phyloP scores from a whole-genome alignment of 1,140 invertebrate species.

The Pseudomyrmex concolor region DNA sequence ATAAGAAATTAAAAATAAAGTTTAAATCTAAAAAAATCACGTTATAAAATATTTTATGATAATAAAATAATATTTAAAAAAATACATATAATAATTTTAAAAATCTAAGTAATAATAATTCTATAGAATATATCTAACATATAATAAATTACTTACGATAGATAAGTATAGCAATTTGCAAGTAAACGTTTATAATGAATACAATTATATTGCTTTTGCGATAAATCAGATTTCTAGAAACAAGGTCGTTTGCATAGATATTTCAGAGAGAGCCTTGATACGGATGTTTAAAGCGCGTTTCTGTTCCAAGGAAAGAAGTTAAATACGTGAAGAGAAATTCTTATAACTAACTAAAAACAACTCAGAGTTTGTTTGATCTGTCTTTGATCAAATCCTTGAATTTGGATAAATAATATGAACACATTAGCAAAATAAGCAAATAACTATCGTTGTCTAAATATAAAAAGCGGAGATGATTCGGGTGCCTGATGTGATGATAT shows the following conservation, averaged over 20 bases:
- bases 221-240: constrained; percentile 1
- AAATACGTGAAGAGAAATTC: background rate
- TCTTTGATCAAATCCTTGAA: background rate
- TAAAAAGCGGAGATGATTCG: no score
- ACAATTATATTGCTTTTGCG: background rate
- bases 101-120: no score
- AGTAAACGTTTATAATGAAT: background rate
- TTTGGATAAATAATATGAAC: constrained; percentile 1
- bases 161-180: background rate
- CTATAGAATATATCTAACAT: no score
- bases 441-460: no score
- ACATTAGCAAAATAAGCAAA: no score
- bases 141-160: background rate
- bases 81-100: no score
- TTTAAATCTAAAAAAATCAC: background rate
- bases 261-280: background rate
- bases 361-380: no score
- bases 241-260: background rate
- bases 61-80: no score
- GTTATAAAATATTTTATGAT: background rate
- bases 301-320: constrained; percentile 22
- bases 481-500: no score
- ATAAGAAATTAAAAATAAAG: background rate
- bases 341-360: constrained; percentile 2
- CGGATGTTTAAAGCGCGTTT: constrained; percentile 1